phyloP scores from a whole-genome alignment of 2,113 vertebrate species.

The Coregonus clupeaformis region DNA sequence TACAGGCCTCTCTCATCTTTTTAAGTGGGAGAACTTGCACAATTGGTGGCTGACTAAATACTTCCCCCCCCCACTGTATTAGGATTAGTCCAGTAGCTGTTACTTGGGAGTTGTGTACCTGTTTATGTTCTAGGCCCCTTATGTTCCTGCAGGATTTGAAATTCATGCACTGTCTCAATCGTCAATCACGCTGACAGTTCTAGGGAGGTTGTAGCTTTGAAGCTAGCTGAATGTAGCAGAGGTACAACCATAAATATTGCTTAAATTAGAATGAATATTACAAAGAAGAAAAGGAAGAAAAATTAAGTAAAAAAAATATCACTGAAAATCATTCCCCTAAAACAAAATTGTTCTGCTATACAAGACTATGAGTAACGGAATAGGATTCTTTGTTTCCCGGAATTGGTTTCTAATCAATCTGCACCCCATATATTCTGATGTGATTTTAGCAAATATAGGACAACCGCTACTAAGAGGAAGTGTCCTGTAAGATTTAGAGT shows the following conservation, averaged over 20 bases:
- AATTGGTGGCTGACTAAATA: too few relatives aligned
- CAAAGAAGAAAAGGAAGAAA: conserved; percentile 6
- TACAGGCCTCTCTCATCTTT: too few relatives aligned
- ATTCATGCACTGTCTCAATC: conserved; percentile 65
- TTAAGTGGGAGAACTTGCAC: too few relatives aligned
- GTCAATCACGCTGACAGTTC: conserved; percentile 69
- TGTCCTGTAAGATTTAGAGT: background rate
- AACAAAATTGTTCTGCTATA: conserved; percentile 8
- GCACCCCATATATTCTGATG: background rate
- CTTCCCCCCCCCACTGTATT: too few relatives aligned
- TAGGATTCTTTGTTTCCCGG: background rate
- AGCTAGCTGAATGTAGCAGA: conserved; percentile 29
- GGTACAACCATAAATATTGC: conserved; percentile 44
- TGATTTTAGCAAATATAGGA: background rate
- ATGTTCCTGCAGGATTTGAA: conserved; percentile 62
- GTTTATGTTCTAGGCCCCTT: conserved; percentile 48
- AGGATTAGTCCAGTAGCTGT: conserved; percentile 15
- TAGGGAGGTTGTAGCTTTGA: conserved; percentile 48
- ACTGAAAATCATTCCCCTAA: conserved; percentile 13
- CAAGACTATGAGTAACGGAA: conserved; percentile 19
- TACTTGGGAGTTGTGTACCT: conserved; percentile 62
- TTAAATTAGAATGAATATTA: conserved; percentile 53
- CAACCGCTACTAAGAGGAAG: background rate
- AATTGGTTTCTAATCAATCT: background rate
- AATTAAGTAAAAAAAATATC: background rate